Conservation (phyloP, 2,888 invertebrate genomes). For the Phortica magna region DNA sequence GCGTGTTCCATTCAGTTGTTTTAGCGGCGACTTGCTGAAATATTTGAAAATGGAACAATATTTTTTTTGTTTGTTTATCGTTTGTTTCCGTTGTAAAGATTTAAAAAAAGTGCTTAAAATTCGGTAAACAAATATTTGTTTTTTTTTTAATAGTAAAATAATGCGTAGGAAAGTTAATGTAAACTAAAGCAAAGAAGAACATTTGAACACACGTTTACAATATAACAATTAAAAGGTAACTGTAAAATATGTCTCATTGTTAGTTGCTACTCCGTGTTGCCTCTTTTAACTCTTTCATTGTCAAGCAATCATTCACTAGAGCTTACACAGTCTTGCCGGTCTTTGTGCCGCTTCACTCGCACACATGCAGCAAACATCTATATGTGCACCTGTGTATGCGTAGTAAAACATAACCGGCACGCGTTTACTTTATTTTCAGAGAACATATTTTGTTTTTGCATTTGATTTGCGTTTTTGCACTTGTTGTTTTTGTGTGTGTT, state of each 20-base stretch:
- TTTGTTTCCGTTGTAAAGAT: no score
- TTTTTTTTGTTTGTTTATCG: no score
- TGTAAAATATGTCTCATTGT: no score
- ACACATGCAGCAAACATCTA: neutral
- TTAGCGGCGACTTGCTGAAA: neutral
- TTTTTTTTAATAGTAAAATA: neutral
- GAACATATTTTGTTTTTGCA: neutral
- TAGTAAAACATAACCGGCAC: neutral
- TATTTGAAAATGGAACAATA: neutral
- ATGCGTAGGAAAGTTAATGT: constrained; percentile 48
- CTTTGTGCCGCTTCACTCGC: no score
- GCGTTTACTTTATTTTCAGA: neutral
- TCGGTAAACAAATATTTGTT: no score
- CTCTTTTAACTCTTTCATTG: no score
- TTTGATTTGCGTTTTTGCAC: neutral
- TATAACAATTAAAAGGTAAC: no score
- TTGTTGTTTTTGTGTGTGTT: neutral
- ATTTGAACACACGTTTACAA: neutral
- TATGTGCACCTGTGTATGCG: neutral
- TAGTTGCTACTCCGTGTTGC: no score
- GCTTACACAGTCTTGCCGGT: no score
- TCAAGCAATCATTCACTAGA: no score
- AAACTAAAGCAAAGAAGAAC: constrained; percentile 51
- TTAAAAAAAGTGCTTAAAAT: no score
- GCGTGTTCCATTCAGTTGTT: neutral